Base-by-base conservation (phyloP, 2,888 invertebrate species). In the Rotaria socialis region DNA sequence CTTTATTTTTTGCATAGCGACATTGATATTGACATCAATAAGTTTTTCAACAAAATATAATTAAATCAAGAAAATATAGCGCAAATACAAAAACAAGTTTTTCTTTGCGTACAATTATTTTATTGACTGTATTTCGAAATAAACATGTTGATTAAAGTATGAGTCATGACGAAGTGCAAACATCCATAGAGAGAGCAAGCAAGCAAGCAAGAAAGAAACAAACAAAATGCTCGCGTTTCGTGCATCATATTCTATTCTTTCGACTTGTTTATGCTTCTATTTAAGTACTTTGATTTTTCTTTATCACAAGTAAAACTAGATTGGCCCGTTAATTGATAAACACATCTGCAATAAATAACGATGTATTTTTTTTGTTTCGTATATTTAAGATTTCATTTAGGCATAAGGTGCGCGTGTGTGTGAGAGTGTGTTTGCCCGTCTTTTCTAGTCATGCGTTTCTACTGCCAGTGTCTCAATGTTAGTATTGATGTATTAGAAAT, bases 371-470 rank as follows among this genome's bases (percentile, higher is more conserved):
- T 67, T 2, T 41, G 4, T 27, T 67, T 35, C 27, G 27, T 27
- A 27, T 27, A n/a, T 58, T 60, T 60, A 60, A 67, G 67, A 67
- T 67, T 67, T 67, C 35, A 35, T 35, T 67, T 67, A 67, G 35
- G 14, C 27, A 67, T 35, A 19, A 27, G 1, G 67, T 67, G 67
- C 4, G 67, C 11, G 67, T 35, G 67, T 35, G 19, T 41, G 67
- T 35, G 35, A 19, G 67, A 67, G 67, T 67, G 67, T 14, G 35
- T 67, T 35, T 35, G 67, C 35, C 27, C 11, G n/a, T 27, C 27
- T 41, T 80, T 80, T 80, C 43, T 80, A 47, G 47, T 80, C 80
- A 80, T 80, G 80, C 80, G 47, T 80, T 47, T 47, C 24, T 47
- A 47, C n/a, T 80, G 80, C 6, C 80, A 80, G 3, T 80, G 80